Base-by-base conservation (phyloP, 2,888 invertebrate species). In the Linnaemya vulpina region DNA sequence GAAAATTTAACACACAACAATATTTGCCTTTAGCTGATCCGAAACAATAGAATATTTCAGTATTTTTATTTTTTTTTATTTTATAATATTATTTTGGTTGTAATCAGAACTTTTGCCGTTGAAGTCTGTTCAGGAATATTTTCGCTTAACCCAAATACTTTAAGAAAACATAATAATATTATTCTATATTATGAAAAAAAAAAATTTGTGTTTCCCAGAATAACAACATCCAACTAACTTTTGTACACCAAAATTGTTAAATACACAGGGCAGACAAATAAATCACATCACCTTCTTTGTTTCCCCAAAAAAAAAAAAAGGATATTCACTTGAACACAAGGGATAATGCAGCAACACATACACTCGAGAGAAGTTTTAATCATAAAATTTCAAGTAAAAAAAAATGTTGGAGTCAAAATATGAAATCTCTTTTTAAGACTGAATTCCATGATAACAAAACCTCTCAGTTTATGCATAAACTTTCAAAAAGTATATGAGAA, bases 241-340 rank as follows among this genome's bases (percentile, higher is more conserved):
- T 30, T 73, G 10, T 58, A 65, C 65, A 74, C 53, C 51, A 74
- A 82, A 85, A 85, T 82, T 82, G 85, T 85, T 85, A 82, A 82
- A 82, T 85, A 79, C 82, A 79, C 78, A 79, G 83, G 70, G 88
- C 90, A 90, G 90, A 90, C 90, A 89, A 90, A 90, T 90, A 90
- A 90, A 90, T 90, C 90, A 90, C 90, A 88, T 89, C 90, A 90
- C 90, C 90, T 90, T 79, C 74, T 70, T 79, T 74, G 68, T 74
- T 82, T 65, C 20, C 49, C 63, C 58, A 63, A 73, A 17, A 80
- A 46, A 22, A 30, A 40, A 20, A 49, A 3, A 80, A 53, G 38
- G 53, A 17, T 15, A 60, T 58, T 49, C 53, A 55, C 35, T 53
- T 22, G 17, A 10, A 73, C 46, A 38, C 38, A 40, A 38, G 20